Conservation (phyloP, 2,797 vertebrate species). For the Dendrocincla fuliginosa region DNA sequence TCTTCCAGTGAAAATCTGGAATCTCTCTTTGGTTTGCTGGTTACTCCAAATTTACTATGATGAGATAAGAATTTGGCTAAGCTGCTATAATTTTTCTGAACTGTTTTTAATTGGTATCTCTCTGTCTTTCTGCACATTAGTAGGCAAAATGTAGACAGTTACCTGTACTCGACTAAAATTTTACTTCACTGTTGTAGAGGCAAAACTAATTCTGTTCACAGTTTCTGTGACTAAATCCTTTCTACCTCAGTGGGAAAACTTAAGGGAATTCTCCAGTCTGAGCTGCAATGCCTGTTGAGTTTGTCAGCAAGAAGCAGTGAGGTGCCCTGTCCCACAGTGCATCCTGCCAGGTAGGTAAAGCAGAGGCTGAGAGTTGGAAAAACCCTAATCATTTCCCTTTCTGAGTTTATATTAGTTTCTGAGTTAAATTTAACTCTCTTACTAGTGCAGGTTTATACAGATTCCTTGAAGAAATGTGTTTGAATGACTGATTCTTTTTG, state of each 20-base stretch:
- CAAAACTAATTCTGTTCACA: not conserved
- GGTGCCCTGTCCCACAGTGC: not conserved
- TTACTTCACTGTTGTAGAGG: not conserved
- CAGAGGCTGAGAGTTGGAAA: not conserved
- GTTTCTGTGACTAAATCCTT: not conserved
- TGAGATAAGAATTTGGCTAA: not conserved
- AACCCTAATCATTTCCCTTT: not conserved
- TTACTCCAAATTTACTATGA: not conserved
- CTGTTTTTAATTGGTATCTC: not conserved
- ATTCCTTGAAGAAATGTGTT: not conserved
- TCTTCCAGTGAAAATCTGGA: not conserved
- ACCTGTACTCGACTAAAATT: not conserved
- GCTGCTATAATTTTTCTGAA: not conserved
- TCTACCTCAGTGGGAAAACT: not conserved
- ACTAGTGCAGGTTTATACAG: not conserved
- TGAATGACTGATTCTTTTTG: not conserved
- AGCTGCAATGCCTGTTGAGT: not conserved
- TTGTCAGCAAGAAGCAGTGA: not conserved
- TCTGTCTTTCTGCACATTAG: not conserved
- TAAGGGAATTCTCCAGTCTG: not conserved
- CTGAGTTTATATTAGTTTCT: not conserved
- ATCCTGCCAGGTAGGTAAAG: not conserved
- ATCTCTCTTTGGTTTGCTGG: not conserved
- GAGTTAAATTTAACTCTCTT: not conserved
- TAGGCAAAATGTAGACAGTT: not conserved